phyloP scores from a whole-genome alignment of 2,888 invertebrate species.

The Pterostichus madidus region DNA sequence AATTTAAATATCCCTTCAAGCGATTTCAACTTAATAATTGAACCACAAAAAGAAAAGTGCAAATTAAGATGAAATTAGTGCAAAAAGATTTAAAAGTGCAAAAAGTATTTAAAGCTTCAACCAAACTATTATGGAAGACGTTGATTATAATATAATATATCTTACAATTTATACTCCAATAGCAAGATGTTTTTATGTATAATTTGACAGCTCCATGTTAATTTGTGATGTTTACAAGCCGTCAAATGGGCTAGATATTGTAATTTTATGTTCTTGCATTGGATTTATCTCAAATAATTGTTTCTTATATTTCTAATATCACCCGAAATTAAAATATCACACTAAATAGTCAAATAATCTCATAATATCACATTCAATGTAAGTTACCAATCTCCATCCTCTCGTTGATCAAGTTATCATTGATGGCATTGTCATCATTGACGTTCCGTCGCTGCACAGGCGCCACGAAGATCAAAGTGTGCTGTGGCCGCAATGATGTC shows the following conservation, averaged over 20 bases:
- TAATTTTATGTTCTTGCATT: not conserved
- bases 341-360: conserved; percentile 1
- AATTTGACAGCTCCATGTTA: too few species aligned
- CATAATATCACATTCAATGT: not conserved
- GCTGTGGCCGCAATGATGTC: conserved; percentile 76
- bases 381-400: conserved; percentile 79
- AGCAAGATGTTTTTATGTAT: too few species aligned
- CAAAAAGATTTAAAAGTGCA: not conserved
- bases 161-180: not conserved
- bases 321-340: conserved; percentile 21
- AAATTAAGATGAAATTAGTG: not conserved
- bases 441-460: conserved; percentile 77
- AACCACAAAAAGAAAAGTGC: not conserved
- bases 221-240: too few species aligned
- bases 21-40: too few species aligned
- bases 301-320: not conserved
- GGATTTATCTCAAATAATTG: not conserved
- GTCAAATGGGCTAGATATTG: too few species aligned
- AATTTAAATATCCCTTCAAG: not conserved
- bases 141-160: conserved; percentile 53
- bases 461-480: conserved; percentile 77
- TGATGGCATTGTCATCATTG: conserved; percentile 77
- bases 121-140: conserved; percentile 56
- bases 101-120: conserved; percentile 35
- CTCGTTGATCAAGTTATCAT: conserved; percentile 81